phyloP scores from a whole-genome alignment of 2,113 vertebrate species.

The Coptodon bakossiorum region DNA sequence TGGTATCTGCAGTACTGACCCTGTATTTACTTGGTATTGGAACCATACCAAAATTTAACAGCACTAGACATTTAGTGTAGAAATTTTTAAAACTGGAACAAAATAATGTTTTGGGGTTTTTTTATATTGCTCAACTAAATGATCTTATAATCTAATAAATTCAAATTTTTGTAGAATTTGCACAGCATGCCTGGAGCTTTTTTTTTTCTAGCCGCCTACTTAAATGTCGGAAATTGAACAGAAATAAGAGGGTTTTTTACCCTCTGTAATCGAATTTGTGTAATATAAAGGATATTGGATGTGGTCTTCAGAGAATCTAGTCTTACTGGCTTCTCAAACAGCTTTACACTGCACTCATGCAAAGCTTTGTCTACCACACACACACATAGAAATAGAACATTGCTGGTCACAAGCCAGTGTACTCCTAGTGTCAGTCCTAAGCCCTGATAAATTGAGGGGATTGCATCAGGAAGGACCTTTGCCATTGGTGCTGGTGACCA shows the following conservation, averaged over 20 bases:
- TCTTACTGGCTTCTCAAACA: not conserved
- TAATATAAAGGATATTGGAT: not conserved
- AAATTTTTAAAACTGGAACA: not conserved
- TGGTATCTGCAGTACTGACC: not conserved
- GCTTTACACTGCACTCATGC: not conserved
- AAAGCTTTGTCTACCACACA: not conserved
- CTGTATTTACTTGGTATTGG: not conserved
- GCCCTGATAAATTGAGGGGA: not conserved
- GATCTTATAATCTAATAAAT: not conserved
- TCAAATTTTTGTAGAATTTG: not conserved
- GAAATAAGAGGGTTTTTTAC: not conserved
- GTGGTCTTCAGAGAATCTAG: not conserved
- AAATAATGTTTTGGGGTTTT: fast-evolving
- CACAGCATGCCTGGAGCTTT: not conserved
- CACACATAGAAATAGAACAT: not conserved
- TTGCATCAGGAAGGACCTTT: not conserved
- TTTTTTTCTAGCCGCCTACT: not conserved
- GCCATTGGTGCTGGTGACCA: not conserved
- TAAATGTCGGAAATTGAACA: not conserved
- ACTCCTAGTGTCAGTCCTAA: not conserved
- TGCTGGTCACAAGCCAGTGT: not conserved
- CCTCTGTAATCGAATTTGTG: not conserved
- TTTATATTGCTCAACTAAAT: not conserved
- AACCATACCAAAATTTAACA: not conserved
- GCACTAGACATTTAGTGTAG: not conserved